Conservation (phyloP, 2,113 vertebrate species). For the Haemorhous mexicanus region DNA sequence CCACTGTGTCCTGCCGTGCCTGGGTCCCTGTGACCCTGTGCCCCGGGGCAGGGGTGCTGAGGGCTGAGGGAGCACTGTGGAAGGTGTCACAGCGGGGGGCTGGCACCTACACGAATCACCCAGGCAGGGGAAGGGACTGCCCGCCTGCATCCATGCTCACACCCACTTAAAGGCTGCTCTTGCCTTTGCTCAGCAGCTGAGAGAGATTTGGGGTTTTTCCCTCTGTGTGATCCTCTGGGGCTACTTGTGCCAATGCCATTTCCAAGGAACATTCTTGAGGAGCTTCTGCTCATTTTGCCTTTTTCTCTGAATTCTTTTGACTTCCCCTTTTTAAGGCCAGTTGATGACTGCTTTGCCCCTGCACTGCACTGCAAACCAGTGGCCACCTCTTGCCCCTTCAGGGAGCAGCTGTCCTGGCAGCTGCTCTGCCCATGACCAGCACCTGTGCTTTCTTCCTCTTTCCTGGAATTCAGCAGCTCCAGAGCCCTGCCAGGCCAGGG, state of each 20-base stretch:
- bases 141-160: neutral
- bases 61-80: neutral
- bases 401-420: neutral
- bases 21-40: no score
- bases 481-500: neutral
- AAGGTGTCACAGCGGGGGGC: neutral
- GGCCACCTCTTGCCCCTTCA: neutral
- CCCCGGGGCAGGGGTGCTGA: rapidly evolving
- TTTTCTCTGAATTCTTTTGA: neutral
- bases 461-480: neutral
- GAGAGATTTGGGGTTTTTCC: neutral
- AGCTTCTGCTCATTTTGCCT: conserved; percentile 19
- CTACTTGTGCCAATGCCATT: neutral
- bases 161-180: neutral
- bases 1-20: neutral
- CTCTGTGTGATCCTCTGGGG: neutral
- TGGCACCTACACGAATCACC: neutral
- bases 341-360: neutral
- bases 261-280: neutral
- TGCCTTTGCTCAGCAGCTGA: neutral
- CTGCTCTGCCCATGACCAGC: neutral
- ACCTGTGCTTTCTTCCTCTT: neutral
- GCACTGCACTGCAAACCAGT: neutral
- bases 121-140: neutral
- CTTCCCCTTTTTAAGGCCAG: neutral